Conservation (phyloP, 1,140 invertebrate genomes). For the Zaprionus capensis region DNA sequence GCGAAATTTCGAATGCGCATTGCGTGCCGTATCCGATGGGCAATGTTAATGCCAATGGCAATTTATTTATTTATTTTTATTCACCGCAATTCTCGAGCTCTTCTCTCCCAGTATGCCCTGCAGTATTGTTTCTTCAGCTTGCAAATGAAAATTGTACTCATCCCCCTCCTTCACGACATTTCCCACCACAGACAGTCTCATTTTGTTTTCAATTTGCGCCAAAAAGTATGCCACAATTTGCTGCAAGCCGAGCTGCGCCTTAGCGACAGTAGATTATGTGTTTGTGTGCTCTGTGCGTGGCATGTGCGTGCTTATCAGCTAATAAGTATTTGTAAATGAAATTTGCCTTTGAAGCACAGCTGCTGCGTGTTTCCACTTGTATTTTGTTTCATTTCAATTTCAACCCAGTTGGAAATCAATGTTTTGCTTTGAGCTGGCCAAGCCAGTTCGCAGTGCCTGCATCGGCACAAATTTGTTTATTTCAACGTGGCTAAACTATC, state of each 20-base stretch:
- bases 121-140: conserved; percentile 24
- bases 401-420: not conserved
- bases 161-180: not conserved
- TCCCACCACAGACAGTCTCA: conserved; percentile 27
- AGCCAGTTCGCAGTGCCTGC: not conserved
- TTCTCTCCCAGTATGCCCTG: conserved; percentile 16
- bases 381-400: not conserved
- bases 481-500: conserved; percentile 68
- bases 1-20: conserved; percentile 63
- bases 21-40: not conserved
- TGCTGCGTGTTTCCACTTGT: not conserved
- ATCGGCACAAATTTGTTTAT: conserved; percentile 66
- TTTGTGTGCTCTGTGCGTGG: conserved; percentile 1
- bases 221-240: conserved; percentile 36
- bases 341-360: not conserved
- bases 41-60: not conserved
- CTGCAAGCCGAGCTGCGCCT: conserved; percentile 35
- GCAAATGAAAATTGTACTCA: conserved; percentile 32
- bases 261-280: conserved; percentile 38
- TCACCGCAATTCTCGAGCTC: conserved; percentile 21
- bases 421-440: not conserved
- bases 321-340: conserved; percentile 35
- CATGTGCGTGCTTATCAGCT: conserved; percentile 52
- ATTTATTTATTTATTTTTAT: conserved; percentile 65
- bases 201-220: conserved; percentile 44